These are phyloP conservation scores for Alaudala cheleensis DNA, from an alignment of 2,113 vertebrate genomes.

Conservation along the genomic window DNA sequence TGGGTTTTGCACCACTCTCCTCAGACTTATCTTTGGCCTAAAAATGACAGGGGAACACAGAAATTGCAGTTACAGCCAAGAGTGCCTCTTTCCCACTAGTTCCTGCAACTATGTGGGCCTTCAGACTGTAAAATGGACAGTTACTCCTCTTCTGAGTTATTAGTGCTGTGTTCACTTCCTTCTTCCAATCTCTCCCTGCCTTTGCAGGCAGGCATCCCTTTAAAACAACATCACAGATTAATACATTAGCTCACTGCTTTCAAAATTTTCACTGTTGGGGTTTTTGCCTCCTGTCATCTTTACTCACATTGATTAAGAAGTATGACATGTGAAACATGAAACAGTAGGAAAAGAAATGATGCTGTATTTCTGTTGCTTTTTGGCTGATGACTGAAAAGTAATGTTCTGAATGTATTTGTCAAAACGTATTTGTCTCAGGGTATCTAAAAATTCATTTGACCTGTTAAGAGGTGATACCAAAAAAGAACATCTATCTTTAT, in stretches of 20 bases:
- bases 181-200: not conserved
- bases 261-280: not conserved
- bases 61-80: not conserved
- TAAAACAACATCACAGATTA: not conserved
- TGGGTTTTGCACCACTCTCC: slow-evolving; percentile 71
- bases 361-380: not conserved
- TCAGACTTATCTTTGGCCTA: slow-evolving; percentile 79
- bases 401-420: not conserved
- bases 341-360: not conserved
- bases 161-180: not conserved
- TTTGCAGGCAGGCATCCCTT: not conserved
- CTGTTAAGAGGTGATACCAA: not conserved
- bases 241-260: not conserved
- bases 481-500: not conserved
- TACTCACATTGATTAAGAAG: not conserved
- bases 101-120: not conserved
- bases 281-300: not conserved
- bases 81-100: not conserved
- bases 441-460: not conserved
- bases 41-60: slow-evolving; percentile 11
- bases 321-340: not conserved
- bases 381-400: not conserved
- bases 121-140: not conserved
- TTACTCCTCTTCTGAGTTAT: not conserved
- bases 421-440: not conserved